phyloP scores from a whole-genome alignment of 2,797 vertebrate species.

The Pangasius sanitwongsei region DNA sequence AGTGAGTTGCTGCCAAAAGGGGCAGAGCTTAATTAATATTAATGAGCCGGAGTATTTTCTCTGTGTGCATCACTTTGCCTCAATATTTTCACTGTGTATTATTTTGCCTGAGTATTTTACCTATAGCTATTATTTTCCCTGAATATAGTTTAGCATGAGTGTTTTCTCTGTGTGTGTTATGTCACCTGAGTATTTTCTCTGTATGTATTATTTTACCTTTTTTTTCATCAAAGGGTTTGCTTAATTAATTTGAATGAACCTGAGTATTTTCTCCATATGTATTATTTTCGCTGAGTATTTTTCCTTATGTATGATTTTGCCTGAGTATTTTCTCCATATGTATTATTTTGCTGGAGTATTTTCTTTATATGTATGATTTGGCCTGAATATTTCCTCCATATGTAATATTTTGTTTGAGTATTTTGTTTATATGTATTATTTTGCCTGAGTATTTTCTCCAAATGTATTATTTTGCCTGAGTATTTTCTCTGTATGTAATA shows the following conservation, averaged over 20 bases:
- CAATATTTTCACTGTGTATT: neutral
- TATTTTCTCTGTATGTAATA: no score
- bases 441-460: neutral
- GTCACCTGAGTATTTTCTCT: neutral
- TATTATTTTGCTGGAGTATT: neutral
- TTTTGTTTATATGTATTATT: neutral
- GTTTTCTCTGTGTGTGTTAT: neutral
- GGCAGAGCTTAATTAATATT: neutral
- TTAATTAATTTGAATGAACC: neutral
- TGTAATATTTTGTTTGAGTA: neutral
- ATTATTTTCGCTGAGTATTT: neutral
- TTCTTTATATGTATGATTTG: neutral
- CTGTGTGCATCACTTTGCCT: neutral
- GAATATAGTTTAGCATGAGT: no score
- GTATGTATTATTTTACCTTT: neutral
- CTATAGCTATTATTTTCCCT: neutral
- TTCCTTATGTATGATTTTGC: neutral
- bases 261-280: neutral
- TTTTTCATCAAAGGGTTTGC: no score
- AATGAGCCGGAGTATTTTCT: neutral
- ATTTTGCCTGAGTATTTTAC: neutral
- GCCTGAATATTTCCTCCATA: neutral
- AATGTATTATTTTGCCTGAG: neutral
- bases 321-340: neutral
- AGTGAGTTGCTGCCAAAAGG: neutral